Evolutionary conservation across 2,888 invertebrate species (phyloP).

Genomic region (Celastrina argiolus): DNA sequence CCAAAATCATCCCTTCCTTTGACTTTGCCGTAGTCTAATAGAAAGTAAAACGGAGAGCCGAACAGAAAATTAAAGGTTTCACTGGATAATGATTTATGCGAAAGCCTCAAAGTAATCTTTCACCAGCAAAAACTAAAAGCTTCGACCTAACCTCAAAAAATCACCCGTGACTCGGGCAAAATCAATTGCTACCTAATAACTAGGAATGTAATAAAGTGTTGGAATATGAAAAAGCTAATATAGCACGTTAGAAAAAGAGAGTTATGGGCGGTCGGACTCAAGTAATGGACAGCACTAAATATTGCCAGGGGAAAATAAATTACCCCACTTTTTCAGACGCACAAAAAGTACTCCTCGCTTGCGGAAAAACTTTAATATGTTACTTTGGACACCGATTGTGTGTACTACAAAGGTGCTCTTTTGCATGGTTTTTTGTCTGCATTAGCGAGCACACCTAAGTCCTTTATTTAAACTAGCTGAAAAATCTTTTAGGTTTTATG

Average conservation of each 20-base stretch:
- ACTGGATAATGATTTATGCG: neutral
- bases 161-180: neutral
- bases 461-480: neutral
- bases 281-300: slow-evolving; percentile 78
- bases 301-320: slow-evolving; percentile 76
- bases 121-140: neutral
- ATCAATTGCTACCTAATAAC: neutral
- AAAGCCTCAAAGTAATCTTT: neutral
- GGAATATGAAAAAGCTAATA: slow-evolving; percentile 60
- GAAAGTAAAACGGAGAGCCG: neutral
- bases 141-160: neutral
- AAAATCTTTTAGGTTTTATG: neutral
- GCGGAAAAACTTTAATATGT: slow-evolving; percentile 70
- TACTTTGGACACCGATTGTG: slow-evolving; percentile 43
- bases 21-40: too few relatives aligned
- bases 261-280: slow-evolving; percentile 76
- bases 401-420: slow-evolving; percentile 15
- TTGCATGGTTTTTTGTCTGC: slow-evolving; percentile 11
- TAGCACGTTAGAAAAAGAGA: slow-evolving; percentile 69
- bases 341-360: slow-evolving; percentile 71
- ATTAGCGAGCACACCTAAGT: neutral
- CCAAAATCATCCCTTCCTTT: too few relatives aligned
- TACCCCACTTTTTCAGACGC: slow-evolving; percentile 70
- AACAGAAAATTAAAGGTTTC: neutral
- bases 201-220: slow-evolving; percentile 13